These are phyloP conservation scores for Chondrosia reniformis DNA, from an alignment of 37 sponge, comb jelly and placozoan species.

Conservation along the genomic window DNA sequence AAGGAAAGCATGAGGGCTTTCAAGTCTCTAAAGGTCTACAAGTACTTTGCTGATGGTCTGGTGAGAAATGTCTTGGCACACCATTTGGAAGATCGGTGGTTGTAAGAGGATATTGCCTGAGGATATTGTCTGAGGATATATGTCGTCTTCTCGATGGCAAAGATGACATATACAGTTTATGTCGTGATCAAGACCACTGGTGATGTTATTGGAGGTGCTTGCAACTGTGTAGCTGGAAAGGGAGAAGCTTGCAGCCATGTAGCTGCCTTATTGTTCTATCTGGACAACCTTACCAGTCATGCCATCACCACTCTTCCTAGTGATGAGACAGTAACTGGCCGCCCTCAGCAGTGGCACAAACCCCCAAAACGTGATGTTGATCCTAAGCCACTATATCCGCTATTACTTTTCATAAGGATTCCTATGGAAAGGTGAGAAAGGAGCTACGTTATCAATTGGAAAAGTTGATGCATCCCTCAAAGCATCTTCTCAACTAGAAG, in stretches of 20 bases:
- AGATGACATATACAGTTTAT: no score
- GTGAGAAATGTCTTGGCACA: no score
- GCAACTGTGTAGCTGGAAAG: slow-evolving; percentile 10
- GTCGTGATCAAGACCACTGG: no score
- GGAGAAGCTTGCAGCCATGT: slow-evolving; percentile 6
- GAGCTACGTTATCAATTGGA: not conserved
- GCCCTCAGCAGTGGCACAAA: slow-evolving; percentile 3
- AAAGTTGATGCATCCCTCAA: no score
- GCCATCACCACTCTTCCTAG: not conserved
- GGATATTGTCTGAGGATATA: no score
- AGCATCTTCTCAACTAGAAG: no score
- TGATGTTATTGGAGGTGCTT: slow-evolving; percentile 8
- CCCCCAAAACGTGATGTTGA: slow-evolving; percentile 14
- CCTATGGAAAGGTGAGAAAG: not conserved
- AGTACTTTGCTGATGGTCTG: no score
- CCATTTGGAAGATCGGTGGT: no score
- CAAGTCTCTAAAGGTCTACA: no score
- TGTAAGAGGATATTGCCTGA: no score
- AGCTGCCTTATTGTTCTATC: slow-evolving; percentile 8
- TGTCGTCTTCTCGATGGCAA: no score
- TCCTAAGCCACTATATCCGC: not conserved
- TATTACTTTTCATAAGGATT: not conserved
- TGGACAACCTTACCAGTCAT: not conserved
- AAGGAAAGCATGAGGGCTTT: no score
- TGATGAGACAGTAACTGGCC: not conserved